Base-by-base conservation (phyloP, 1,140 invertebrate genomes). In the Dendroctonus valens region DNA sequence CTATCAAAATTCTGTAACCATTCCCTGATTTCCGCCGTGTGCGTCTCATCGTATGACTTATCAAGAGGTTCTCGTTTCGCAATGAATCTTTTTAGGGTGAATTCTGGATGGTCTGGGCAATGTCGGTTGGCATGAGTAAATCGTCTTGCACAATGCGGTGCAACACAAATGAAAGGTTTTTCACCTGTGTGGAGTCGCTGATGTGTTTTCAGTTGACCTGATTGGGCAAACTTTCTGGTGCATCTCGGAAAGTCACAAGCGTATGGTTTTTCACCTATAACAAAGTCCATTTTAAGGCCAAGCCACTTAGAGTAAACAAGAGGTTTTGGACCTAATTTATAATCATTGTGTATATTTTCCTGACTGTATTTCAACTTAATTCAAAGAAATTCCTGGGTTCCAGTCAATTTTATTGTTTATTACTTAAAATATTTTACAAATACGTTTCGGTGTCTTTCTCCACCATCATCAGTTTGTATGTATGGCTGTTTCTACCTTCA, bases 111-210 rank as follows among this genome's bases (percentile, higher is more conserved):
- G 69, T 86, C 81, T 3, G 86, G 82, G 72, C 90, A 93, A 70
- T 90, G 89, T 38, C 90, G 77, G 74, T 93, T 92, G 0, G 90
- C 89, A 79, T 93, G 90, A n/a, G 90, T 91, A 73, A 92, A 93
- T 62, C 88, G 79, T 77, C 84, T 88, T 40, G 79, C 79, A 78
- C 85, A 89, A 71, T 88, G 88, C 67, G 81, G 73, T 66, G 82
- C 83, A 4, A 87, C 85, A 79, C 91, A 93, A 7, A 86, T 77
- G 78, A 93, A 93, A 4, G 91, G 91, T 75, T 91, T 91, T 73
- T 92, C 91, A 41, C 91, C 91, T 2, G 91, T 92, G 73, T 93
- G 91, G 5, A 92, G 77, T 66, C 90, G 79, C 74, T 92, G 90
- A 77, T 93, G 91, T 2, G 91, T 93, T 77, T 92, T 91, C 15